Evolutionary conservation across 2,888 invertebrate species (phyloP), one percentile per base, ranked within the genome.

Genomic region (Crematogaster levior): DNA sequence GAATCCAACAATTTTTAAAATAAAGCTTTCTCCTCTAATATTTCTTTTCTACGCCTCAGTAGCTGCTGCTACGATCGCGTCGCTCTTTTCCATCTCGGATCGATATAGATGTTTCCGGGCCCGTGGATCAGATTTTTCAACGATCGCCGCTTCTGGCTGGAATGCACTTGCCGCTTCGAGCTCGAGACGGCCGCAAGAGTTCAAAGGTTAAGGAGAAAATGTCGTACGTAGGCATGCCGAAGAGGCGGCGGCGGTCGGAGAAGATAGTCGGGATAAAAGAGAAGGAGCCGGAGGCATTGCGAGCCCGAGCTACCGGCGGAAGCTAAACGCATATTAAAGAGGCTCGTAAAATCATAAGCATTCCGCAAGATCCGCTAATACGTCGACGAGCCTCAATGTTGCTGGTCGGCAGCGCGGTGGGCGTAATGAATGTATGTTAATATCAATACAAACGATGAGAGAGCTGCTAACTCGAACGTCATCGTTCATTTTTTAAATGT

Each of bases 291-390:
- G 74, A 61, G 89, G 91, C 90, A 88, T 87, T 83, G 90, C 91
- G 34, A 77, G 68, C 77, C 15, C 68, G 68, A 77, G 77, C 77
- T 79, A 79, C 77, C 34, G 86, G 88, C 88, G 88, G 91, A 87
- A 91, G 91, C 92, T 87, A 86, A 90, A 83, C 90, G 91, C 90
- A 92, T 92, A 92, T 92, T 92, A 92, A 92, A 90, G 90, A 91
- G 91, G 86, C 91, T 88, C 90, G 90, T 92, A 92, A 92, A 93
- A 93, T 93, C 91, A 93, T 92, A 91, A 91, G 89, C 90, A 91
- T 92, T 92, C 92, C 90, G 84, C 84, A 88, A 90, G 90, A 93
- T 91, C 91, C 90, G 90, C 87, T 91, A 91, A 91, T 92, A 90
- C 83, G 91, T 90, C 88, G 89, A 85, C 85, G 87, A 73, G 83